A percentile compares a stretch with the other conserved stretches of the same genome.
phyloP scores from a whole-genome alignment of 1,140 invertebrate species.

The Sinella curviseta region DNA sequence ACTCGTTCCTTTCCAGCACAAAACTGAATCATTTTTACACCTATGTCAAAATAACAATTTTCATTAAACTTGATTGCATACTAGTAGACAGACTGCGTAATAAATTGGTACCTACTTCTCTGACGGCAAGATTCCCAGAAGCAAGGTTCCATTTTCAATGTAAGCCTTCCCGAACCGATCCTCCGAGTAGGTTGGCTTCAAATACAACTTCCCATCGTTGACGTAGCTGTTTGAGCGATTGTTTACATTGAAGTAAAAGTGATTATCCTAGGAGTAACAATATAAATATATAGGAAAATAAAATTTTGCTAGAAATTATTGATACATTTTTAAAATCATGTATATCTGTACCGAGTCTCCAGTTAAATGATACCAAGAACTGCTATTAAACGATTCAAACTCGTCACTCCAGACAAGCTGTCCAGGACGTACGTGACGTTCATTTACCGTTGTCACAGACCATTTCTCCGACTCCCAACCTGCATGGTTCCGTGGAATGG shows the following conservation, averaged over 20 bases:
- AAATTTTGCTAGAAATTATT: neutral
- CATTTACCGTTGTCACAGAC: neutral
- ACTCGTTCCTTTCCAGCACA: conserved; percentile 22
- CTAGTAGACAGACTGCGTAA: neutral
- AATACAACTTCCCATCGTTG: conserved; percentile 60
- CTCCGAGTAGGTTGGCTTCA: conserved; percentile 63
- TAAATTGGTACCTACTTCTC: conserved; percentile 55
- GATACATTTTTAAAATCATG: neutral
- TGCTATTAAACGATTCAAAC: neutral
- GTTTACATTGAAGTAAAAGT: conserved; percentile 70
- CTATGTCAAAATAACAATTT: conserved; percentile 1
- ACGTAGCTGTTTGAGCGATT: conserved; percentile 62
- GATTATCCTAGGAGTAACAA: conserved; percentile 62
- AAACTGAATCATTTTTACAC: conserved; percentile 2
- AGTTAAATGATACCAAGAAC: neutral
- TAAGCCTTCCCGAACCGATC: conserved; percentile 62
- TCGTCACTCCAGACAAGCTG: neutral
- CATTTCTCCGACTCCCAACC: neutral
- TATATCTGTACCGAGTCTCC: neutral
- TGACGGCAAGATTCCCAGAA: conserved; percentile 62
- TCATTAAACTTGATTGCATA: neutral
- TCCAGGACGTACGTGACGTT: neutral
- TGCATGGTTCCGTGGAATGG: neutral
- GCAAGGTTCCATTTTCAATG: conserved; percentile 59
- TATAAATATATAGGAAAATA: neutral